Evolutionary conservation across 2,113 vertebrate genomes (phyloP), one percentile per base, ranked within the genome.

Genomic region (Heliornis fulica): DNA sequence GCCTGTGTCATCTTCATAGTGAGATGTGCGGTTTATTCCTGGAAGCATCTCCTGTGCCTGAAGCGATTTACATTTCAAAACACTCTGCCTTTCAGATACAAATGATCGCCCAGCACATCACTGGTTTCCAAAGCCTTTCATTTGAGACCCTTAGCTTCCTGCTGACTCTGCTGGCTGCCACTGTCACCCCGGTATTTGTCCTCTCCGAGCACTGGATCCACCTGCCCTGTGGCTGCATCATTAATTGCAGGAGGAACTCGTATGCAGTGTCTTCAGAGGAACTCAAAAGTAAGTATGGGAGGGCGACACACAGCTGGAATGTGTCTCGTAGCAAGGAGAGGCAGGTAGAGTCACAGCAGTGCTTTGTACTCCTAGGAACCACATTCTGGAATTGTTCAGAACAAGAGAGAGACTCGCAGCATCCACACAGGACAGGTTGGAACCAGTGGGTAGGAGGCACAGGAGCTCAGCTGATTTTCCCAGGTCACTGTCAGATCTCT

Each of bases 161-260:
- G 61, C 98, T 99, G 89, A 99, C 98, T 53, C 96, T 98, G 89
- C 98, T 99, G 68, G 98, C 99, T 59, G 98, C 98, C 57, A 97
- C 98, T 4, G 97, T 99, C 84, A 99, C 99, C 38, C 99, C 99
- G 0, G 86, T 99, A 57, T 99, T 99, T n/a, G 96, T 99, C 89
- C 97, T 99, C 92, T 99, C 99, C 5, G 98, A 99, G 94, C 98
- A 96, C 91, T 99, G 99, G 99, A 97, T 98, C 86, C 99, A 99
- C 96, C 97, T 99, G 95, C 99, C 99, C 41, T 99, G 99, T 17
- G 99, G 99, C 92, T 99, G 99, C 97, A 98, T 99, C 97, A 99
- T 99, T 97, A 99, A 99, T 79, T 99, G 99, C 97, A 97, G 97
- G 77, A 98, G 90, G 91, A 97, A 95, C 29, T 31, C 96, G 2